Percentiles rank a stretch among this genome's conserved stretches.
phyloP scores from a whole-genome alignment of 2,113 vertebrate species.

The Mugil cephalus region DNA sequence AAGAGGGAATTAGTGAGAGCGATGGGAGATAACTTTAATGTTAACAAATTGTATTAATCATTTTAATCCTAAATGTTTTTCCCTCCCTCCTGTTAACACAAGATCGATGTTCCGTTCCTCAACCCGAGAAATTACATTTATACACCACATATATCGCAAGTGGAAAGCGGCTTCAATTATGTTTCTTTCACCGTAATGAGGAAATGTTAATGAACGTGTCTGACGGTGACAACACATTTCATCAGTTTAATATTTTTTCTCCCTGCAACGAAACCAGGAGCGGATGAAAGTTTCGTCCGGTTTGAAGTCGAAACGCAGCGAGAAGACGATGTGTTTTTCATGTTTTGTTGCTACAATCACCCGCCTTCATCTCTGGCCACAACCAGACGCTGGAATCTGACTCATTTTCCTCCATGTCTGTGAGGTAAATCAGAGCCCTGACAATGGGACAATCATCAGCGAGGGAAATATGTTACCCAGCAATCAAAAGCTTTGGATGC shows the following conservation, averaged over 20 bases:
- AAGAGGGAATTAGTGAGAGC: not conserved
- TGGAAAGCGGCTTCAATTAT: not conserved
- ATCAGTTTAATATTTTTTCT: constrained; percentile 3
- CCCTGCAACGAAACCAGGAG: not conserved
- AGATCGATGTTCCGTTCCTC: not conserved
- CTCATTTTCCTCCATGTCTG: not conserved
- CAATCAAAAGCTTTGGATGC: constrained; percentile 44
- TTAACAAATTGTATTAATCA: constrained; percentile 5
- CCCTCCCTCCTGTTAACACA: constrained; percentile 3
- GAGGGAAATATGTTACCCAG: constrained; percentile 14
- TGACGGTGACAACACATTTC: constrained; percentile 1
- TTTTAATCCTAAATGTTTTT: not conserved
- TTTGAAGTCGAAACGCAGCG: too few relatives aligned
- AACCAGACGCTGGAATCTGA: not conserved
- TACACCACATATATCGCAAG: constrained; percentile 1
- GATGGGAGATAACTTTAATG: not conserved
- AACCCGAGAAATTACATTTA: constrained; percentile 1
- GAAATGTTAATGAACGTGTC: constrained; percentile 7
- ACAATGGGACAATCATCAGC: constrained; percentile 59
- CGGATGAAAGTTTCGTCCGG: too few relatives aligned
- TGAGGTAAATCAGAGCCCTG: not conserved
- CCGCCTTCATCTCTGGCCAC: constrained; percentile 4
- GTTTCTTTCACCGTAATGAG: constrained; percentile 5
- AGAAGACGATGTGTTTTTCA: not conserved
- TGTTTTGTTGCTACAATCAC: constrained; percentile 16